Conservation (phyloP, 2,888 invertebrate species). For the Unio pictorum region DNA sequence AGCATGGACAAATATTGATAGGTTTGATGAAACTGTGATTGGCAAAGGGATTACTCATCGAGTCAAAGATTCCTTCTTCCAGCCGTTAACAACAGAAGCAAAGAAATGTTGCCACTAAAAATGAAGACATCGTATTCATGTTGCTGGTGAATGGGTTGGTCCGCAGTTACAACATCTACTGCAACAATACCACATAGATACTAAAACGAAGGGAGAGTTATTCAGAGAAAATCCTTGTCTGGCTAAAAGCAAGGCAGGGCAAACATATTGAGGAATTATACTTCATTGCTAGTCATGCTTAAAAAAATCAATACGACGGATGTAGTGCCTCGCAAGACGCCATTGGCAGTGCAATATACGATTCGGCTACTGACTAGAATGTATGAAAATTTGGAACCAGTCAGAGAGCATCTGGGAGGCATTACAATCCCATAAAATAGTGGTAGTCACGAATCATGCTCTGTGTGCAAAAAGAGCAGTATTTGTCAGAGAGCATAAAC, state of each 20-base stretch:
- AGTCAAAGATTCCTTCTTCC: constrained; percentile 21
- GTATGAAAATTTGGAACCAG: not conserved
- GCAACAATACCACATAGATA: too few species aligned
- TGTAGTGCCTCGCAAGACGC: not conserved
- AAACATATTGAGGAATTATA: too few species aligned
- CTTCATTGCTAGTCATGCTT: too few species aligned
- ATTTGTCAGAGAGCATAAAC: constrained; percentile 5
- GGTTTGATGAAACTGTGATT: constrained; percentile 29
- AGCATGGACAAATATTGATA: constrained; percentile 34
- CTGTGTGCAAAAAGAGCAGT: constrained; percentile 14
- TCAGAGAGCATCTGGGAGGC: not conserved
- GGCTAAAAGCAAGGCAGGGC: too few species aligned
- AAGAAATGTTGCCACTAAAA: too few species aligned
- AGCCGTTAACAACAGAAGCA: too few species aligned
- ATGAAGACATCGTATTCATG: too few species aligned
- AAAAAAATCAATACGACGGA: too few species aligned
- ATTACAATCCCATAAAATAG: constrained; percentile 1
- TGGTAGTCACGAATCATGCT: constrained; percentile 14
- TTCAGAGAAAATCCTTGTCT: too few species aligned
- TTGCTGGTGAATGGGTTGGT: too few species aligned
- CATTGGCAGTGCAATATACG: constrained; percentile 9
- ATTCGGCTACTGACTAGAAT: constrained; percentile 5
- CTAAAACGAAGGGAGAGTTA: too few species aligned
- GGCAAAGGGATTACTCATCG: constrained; percentile 37
- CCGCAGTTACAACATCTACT: too few species aligned